Percentiles rank a stretch among this genome's conserved stretches.
phyloP scores from a whole-genome alignment of 2,113 vertebrate species.

The Chamaetylas fuelleborni region DNA sequence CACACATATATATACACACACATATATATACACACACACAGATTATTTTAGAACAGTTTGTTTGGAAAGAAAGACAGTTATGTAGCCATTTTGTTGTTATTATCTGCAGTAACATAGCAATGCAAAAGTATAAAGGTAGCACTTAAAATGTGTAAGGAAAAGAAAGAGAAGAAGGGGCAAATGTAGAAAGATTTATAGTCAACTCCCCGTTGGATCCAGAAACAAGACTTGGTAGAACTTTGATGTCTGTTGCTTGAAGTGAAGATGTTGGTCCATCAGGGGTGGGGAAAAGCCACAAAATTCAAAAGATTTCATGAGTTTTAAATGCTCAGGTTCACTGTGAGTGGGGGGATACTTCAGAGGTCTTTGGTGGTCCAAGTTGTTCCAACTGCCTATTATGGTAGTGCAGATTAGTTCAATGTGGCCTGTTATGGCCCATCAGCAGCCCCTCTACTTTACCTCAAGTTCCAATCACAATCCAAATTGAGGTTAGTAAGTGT shows the following conservation, averaged over 20 bases:
- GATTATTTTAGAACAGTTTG: background rate
- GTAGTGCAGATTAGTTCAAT: background rate
- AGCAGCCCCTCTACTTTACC: background rate
- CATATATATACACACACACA: background rate
- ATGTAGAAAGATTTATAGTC: background rate
- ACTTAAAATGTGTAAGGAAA: background rate
- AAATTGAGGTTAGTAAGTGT: background rate
- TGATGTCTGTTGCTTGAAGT: background rate
- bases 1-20: too few species aligned
- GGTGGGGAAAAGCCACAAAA: background rate
- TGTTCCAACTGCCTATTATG: accelerated
- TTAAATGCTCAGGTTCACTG: background rate
- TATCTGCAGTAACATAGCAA: background rate
- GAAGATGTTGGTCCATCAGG: background rate
- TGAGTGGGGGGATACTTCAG: background rate
- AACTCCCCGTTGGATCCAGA: background rate
- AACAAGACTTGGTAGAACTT: background rate
- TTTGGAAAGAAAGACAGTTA: background rate
- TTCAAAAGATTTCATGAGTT: background rate
- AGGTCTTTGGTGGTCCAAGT: background rate
- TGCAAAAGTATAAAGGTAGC: background rate
- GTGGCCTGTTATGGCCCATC: too few species aligned
- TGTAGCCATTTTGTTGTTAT: background rate
- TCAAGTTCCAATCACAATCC: background rate
- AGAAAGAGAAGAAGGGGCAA: background rate